Conservation (phyloP, 1,140 invertebrate genomes). For the Meloidogyne hapla region DNA sequence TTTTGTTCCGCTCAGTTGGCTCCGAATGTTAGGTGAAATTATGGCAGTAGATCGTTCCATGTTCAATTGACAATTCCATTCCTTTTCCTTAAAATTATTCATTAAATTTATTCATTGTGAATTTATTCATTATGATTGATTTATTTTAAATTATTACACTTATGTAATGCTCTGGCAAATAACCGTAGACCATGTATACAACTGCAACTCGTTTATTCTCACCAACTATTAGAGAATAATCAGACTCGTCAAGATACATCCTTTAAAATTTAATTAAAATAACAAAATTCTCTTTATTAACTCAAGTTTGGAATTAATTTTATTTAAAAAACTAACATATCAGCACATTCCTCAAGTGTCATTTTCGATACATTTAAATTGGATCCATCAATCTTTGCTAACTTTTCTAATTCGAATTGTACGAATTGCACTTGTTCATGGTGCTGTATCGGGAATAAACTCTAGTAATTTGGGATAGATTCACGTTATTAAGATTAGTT, state of each 20-base stretch:
- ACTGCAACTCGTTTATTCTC: slow-evolving; percentile 8
- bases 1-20: slow-evolving; percentile 9
- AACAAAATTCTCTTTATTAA: too few relatives aligned
- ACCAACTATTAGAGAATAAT: slow-evolving; percentile 11
- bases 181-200: slow-evolving; percentile 10
- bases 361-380: not conserved
- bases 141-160: slow-evolving; percentile 6
- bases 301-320: too few relatives aligned
- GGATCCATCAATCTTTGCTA: not conserved
- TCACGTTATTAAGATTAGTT: too few relatives aligned
- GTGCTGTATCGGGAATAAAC: slow-evolving; percentile 7
- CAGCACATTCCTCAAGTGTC: not conserved
- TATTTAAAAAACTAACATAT: not conserved
- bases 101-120: too few relatives aligned
- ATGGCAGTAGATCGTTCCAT: slow-evolving; percentile 25
- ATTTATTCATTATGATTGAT: too few relatives aligned
- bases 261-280: not conserved
- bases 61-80: slow-evolving; percentile 5
- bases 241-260: not conserved
- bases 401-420: slow-evolving; percentile 8
- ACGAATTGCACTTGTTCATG: slow-evolving; percentile 17
- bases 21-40: slow-evolving; percentile 21
- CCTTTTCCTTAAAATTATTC: slow-evolving; percentile 7
- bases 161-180: not conserved
- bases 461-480: too few relatives aligned